phyloP scores from a whole-genome alignment of 2,113 vertebrate genomes.

The Poicephalus meyeri region DNA sequence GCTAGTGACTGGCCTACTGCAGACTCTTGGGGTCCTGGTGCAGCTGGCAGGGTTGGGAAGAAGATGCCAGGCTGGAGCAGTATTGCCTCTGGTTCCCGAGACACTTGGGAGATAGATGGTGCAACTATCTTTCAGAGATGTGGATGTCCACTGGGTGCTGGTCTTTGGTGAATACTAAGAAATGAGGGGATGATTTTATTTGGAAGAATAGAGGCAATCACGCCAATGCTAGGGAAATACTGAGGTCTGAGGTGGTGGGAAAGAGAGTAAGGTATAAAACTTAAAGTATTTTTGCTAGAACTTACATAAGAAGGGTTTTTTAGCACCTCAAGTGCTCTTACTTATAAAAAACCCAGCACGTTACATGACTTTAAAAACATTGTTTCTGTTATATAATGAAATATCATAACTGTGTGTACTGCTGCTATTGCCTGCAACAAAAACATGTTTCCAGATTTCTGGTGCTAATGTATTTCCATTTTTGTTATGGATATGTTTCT shows the following conservation, averaged over 20 bases:
- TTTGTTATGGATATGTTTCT: not conserved
- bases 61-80: not conserved
- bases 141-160: not conserved
- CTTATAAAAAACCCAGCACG: fast-evolving
- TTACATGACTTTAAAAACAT: not conserved
- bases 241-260: not conserved
- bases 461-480: not conserved
- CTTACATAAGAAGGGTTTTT: not conserved
- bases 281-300: not conserved
- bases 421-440: not conserved
- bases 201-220: not conserved
- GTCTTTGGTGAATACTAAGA: not conserved
- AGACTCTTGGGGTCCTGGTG: not conserved
- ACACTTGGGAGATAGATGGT: not conserved
- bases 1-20: not conserved
- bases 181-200: not conserved
- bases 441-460: not conserved
- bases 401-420: not conserved
- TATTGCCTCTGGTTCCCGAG: not conserved
- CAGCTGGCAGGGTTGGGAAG: not conserved
- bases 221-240: not conserved
- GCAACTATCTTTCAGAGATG: not conserved
- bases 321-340: not conserved
- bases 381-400: not conserved
- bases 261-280: not conserved